Evolutionary conservation across 1,140 invertebrate species (phyloP), one percentile per base, ranked within the genome.

Genomic region (Phymastichus coffea): DNA sequence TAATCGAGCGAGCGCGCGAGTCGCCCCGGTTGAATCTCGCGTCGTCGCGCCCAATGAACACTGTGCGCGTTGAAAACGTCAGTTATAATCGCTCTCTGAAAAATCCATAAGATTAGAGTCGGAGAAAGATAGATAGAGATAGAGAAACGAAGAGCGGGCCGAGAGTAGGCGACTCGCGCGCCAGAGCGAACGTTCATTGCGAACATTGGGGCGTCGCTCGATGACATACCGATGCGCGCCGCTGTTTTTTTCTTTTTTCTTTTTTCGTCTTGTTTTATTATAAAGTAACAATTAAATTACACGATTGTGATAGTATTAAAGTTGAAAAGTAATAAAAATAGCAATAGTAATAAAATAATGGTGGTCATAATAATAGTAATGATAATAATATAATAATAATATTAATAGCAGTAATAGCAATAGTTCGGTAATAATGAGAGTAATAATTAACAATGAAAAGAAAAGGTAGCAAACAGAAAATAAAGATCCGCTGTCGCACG

Each of bases 401-500:
- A 51, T 22, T 37, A 20, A 33, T 55, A 55, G 44, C 44, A 55
- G 33, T 55, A 25, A 55, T 35, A 30, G 14, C 33, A 52, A 62
- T 57, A 44, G 15, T 41, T n/a, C 47, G 53, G 37, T 57, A 51
- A 51, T 33, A 53, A 56, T 61, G 17, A 48, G 14, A 35, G 30
- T 37, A 28, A 55, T 33, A 22, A 43, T 51, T 44, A 47, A 53
- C 41, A 37, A 48, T 52, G 48, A 57, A 40, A 46, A 40, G 51
- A 49, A 33, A 63, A 43, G 35, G 23, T 59, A 64, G 54, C n/a
- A 51, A 48, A 57, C 53, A 59, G 40, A 59, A 60, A 59, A 57
- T 63, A 65, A 71, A 66, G 60, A 66, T 66, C 38, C 57, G 61
- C 65, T 14, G 40, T 44, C 8, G 43, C 43, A 26, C 9, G 22